Evolutionary conservation across 2,797 vertebrate species (phyloP), one percentile per base, ranked within the genome.

Genomic region (Pogoniulus pusillus): DNA sequence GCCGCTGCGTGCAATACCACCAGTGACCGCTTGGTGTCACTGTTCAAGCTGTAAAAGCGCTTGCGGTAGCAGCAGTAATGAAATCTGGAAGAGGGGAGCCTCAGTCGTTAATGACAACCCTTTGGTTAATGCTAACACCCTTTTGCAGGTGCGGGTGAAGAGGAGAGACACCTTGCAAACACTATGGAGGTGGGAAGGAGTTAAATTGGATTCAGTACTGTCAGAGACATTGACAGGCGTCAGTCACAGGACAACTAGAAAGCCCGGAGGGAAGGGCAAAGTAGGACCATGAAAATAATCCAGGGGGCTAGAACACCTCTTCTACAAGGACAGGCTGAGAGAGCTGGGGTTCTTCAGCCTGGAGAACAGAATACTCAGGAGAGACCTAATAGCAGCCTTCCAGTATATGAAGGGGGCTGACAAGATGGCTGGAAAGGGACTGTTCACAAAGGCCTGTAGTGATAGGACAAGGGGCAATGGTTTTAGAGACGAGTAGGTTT

Each of bases 11-110:
- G 93, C 7, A 34, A 20, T 88, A 59, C 83, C 77, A 32, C 19
- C 64, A 63, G 64, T 7, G 47, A 49, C 93, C 14, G 91, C 96
- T 89, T 91, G 93, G 66, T 76, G 82, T 93, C 57, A 75, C 70
- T 55, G 26, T 68, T 75, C 12, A 18, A 24, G 24, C 60, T 72
- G 32, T 26, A 60, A 91, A 68, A 7, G 39, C 6, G 7, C 11
- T 35, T 39, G 22, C 1, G 0, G 12, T 10, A 37, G 39, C 3
- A 4, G 17, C 7, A 39, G n/a, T 2, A 18, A 12, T 1, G 32
- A 69, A 45, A 35, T 2, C 19, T 18, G 1, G 1, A 55, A 54
- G 9, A 4, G 4, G 20, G 20, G 3, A 55, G 24, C 35, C 8
- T 39, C 9, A 0, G 9, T 1, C 27, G 20, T 9, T 29, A 23